These are phyloP conservation scores for Tetramorium alpestre DNA, from an alignment of 1,140 invertebrate species.

Conservation along the genomic window DNA sequence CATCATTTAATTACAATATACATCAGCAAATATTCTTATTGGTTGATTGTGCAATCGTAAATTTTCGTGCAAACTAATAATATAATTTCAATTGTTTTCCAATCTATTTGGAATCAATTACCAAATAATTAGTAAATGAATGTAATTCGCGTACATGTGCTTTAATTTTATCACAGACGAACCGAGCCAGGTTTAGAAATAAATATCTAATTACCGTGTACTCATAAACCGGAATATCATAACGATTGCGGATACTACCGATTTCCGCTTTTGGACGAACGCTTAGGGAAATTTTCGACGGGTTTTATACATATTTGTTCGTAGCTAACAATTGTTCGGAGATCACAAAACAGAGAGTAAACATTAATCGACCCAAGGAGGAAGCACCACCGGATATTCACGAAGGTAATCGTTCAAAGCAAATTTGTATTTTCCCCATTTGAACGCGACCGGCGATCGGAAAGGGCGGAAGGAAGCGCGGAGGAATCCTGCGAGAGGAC, in stretches of 20 bases:
- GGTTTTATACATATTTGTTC: conserved; percentile 11
- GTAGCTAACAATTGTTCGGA: conserved; percentile 24
- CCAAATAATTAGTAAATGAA: neutral
- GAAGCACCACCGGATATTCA: conserved; percentile 24
- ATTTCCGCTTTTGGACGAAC: neutral
- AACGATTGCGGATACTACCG: neutral
- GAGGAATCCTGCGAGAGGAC: neutral
- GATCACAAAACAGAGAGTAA: conserved; percentile 16
- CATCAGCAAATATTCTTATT: neutral
- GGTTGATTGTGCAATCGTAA: neutral
- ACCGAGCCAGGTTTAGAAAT: neutral
- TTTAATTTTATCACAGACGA: neutral
- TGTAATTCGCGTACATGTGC: neutral
- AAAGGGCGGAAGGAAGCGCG: neutral
- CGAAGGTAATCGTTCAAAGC: neutral
- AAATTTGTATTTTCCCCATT: conserved; percentile 6
- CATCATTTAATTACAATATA: neutral
- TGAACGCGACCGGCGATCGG: neutral
- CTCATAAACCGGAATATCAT: neutral
- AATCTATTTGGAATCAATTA: neutral
- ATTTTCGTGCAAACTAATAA: neutral
- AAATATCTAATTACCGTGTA: neutral
- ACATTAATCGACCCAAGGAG: conserved; percentile 10
- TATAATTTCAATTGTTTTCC: neutral
- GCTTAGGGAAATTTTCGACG: neutral